Conservation (phyloP, 2,888 invertebrate genomes). For the Pterostichus niger region DNA sequence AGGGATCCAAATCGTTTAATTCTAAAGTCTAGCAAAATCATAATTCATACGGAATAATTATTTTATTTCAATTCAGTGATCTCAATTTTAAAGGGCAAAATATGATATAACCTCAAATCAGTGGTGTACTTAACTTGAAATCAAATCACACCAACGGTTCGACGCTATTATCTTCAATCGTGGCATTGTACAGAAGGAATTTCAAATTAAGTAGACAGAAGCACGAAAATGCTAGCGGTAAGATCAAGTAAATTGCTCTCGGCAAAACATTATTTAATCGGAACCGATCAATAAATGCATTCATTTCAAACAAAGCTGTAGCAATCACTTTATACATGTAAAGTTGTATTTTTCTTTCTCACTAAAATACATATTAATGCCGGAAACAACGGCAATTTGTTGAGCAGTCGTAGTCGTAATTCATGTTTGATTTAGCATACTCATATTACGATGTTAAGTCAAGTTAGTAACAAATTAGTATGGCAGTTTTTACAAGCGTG, state of each 20-base stretch:
- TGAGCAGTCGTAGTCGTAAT: neutral
- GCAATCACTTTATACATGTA: neutral
- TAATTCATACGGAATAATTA: constrained; percentile 28
- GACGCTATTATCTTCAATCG: constrained; percentile 34
- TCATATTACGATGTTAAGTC: neutral
- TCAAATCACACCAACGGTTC: constrained; percentile 27
- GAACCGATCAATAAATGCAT: constrained; percentile 44
- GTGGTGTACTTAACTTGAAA: constrained; percentile 18
- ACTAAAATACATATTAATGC: no score
- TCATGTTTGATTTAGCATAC: neutral
- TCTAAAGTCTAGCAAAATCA: neutral
- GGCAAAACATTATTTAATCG: constrained; percentile 31
- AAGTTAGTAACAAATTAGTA: no score
- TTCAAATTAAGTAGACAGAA: constrained; percentile 32
- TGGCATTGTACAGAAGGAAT: constrained; percentile 35
- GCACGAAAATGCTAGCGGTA: constrained; percentile 34
- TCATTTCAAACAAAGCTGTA: constrained; percentile 15
- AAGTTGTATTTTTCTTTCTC: no score
- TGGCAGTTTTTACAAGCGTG: neutral
- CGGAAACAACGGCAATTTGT: no score
- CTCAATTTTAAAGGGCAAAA: constrained; percentile 6
- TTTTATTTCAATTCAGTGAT: constrained; percentile 26
- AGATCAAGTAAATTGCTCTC: constrained; percentile 38
- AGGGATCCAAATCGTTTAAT: constrained; percentile 13
- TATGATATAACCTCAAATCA: constrained; percentile 26